Conservation (phyloP, 2,113 vertebrate genomes). For the Ranitomeya variabilis region DNA sequence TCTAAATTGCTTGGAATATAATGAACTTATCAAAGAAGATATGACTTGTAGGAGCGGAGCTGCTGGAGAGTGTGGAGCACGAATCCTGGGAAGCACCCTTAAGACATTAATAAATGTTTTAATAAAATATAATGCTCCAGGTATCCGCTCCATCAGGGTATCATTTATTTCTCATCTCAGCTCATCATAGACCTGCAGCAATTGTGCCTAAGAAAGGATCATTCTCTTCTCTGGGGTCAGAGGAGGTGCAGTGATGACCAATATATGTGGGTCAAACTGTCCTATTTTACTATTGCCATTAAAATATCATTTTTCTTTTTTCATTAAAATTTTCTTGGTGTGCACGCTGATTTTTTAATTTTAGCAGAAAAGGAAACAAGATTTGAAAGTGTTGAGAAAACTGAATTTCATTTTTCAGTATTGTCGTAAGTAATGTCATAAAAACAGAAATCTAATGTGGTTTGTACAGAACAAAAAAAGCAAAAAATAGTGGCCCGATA, state of each 20-base stretch:
- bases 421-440: too few relatives aligned
- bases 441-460: too few relatives aligned
- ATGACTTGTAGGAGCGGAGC: too few relatives aligned
- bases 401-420: not conserved
- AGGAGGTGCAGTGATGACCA: not conserved
- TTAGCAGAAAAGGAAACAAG: not conserved
- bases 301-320: not conserved
- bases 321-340: not conserved
- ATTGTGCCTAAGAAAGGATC: conserved; percentile 10
- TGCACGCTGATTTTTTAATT: not conserved
- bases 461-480: too few relatives aligned
- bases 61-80: not conserved
- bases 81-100: not conserved
- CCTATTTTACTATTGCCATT: not conserved
- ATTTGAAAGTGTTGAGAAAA: not conserved
- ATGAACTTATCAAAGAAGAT: not conserved
- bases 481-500: too few relatives aligned
- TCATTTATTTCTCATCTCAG: conserved; percentile 26
- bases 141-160: not conserved
- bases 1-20: not conserved
- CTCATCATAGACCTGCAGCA: conserved; percentile 12
- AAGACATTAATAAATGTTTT: conserved; percentile 50
- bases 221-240: not conserved
- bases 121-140: conserved; percentile 33
- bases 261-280: conserved; percentile 5